phyloP scores from a whole-genome alignment of 1,140 invertebrate genomes.

The Eumeta japonica region DNA sequence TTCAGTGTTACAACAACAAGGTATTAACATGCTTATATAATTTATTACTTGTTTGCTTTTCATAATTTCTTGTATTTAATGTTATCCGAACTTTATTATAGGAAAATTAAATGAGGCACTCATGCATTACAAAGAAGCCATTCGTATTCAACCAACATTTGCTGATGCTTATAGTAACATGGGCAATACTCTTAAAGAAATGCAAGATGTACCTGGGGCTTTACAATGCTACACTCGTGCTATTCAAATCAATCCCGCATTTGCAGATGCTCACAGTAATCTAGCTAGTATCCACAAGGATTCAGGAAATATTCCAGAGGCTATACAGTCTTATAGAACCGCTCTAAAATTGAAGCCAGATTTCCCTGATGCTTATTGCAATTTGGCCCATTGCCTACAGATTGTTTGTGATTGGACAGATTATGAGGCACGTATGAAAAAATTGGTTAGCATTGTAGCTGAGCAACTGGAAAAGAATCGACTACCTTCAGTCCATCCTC shows the following conservation, averaged over 20 bases:
- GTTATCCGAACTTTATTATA: too few species aligned
- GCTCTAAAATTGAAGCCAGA: constrained; percentile 97
- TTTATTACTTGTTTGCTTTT: too few species aligned
- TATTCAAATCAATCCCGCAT: constrained; percentile 98
- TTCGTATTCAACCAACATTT: constrained; percentile 92
- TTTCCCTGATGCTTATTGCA: constrained; percentile 99
- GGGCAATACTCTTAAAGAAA: constrained; percentile 98
- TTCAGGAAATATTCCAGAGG: constrained; percentile 97
- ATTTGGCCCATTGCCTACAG: constrained; percentile 97
- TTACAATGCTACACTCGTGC: constrained; percentile 96
- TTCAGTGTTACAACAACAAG: constrained; percentile 97
- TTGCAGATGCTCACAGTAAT: constrained; percentile 98
- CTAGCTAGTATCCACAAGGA: constrained; percentile 99
- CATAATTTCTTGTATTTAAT: too few species aligned
- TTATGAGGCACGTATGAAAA: constrained; percentile 95
- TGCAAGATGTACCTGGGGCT: constrained; percentile 96
- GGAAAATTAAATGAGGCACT: constrained; percentile 93
- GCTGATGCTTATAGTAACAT: constrained; percentile 98
- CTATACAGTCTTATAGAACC: constrained; percentile 95
- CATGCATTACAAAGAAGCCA: constrained; percentile 98
- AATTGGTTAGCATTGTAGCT: constrained; percentile 92
- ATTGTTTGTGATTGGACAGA: constrained; percentile 99
- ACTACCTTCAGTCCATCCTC: constrained; percentile 96
- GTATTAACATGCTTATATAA: neutral
- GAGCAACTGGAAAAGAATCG: constrained; percentile 97